A percentile compares a stretch with the other conserved stretches of the same genome.
Evolutionary conservation across 2,113 vertebrate species (phyloP).

Genomic region (Bos javanicus): DNA sequence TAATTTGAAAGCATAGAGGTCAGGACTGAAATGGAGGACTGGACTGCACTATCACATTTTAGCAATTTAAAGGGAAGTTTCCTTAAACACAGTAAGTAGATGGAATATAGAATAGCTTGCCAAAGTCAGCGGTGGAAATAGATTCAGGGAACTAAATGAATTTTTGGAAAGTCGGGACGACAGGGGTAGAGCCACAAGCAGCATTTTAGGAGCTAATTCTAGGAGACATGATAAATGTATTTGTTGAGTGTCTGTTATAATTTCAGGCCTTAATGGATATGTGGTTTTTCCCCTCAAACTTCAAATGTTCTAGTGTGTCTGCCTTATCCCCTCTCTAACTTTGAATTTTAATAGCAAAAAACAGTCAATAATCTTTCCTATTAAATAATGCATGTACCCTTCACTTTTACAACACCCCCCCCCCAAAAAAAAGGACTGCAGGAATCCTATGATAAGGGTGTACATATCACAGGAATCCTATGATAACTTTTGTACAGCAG

Average conservation of each 20-base stretch:
- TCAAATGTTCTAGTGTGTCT: slow-evolving; percentile 53
- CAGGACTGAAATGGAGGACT: slow-evolving; percentile 63
- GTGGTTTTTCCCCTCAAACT: slow-evolving; percentile 61
- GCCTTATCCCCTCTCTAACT: slow-evolving; percentile 18
- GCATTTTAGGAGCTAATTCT: slow-evolving; percentile 58
- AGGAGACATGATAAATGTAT: slow-evolving; percentile 52
- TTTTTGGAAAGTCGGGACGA: slow-evolving; percentile 72
- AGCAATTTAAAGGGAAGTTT: slow-evolving; percentile 71
- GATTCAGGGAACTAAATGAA: slow-evolving; percentile 62
- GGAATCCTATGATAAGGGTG: not conserved
- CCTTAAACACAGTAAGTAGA: slow-evolving; percentile 45
- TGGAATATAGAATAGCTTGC: slow-evolving; percentile 71
- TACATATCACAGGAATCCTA: slow-evolving; percentile 7
- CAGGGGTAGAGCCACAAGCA: slow-evolving; percentile 66
- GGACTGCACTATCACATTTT: slow-evolving; percentile 64
- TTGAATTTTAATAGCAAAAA: slow-evolving; percentile 15
- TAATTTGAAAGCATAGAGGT: slow-evolving; percentile 78
- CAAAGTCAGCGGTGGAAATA: slow-evolving; percentile 78
- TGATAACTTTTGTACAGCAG: not conserved
- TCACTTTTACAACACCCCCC: not conserved
- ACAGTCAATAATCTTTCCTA: not conserved
- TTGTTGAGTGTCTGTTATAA: slow-evolving; percentile 52
- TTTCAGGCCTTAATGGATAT: slow-evolving; percentile 31
- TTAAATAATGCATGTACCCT: not conserved
- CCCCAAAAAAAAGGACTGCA: not conserved